Base-by-base conservation (phyloP, 2,797 vertebrate genomes). In the Micrastur ruficollis region DNA sequence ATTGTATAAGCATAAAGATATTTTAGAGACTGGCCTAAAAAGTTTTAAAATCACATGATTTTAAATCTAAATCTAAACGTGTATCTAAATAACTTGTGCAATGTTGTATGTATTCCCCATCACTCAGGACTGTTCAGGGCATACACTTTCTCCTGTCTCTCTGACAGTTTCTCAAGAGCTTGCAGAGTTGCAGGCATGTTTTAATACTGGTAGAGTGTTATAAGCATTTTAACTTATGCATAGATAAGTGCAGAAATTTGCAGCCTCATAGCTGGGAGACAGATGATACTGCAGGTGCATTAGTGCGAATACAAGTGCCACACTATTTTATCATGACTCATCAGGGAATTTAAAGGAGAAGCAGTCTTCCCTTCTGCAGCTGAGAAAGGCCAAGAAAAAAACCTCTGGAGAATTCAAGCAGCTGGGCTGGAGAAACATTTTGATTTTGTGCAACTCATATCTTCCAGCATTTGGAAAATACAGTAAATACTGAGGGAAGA, bases 231-330 rank as follows among this genome's bases (percentile, higher is more conserved):
- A 93, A 85, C 67, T 84, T 86, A 61, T 58, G 52, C 92, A 93
- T n/a, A 73, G 40, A 40, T 67, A 92, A 90, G 19, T 79, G 62
- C 14, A 84, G 94, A 95, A 95, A 86, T 94, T 82, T 96, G 88
- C 95, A 94, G 81, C 71, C 74, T 95, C 67, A 71, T 95, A 78
- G 42, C 74, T 93, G 61, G 26, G 62, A 93, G 67, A 80, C 83
- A 96, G 93, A 89, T 92, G 94, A 94, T 94, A 67, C 67, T 72
- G 89, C 95, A 97, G 93, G 93, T 97, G 90, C 86, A 53, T 90
- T 93, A 85, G 52, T 61, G 89, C 0, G 5, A 86, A 89, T 78
- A 75, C 55, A 85, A 94, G 92, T 68, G 53, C 84, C 81, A 91
- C 56, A 85, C 94, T 96, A 86, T 95, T 95, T 95, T 94, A 66